These are phyloP conservation scores for Phyllotreta striolata DNA, from an alignment of 2,888 invertebrate genomes.

Conservation along the genomic window DNA sequence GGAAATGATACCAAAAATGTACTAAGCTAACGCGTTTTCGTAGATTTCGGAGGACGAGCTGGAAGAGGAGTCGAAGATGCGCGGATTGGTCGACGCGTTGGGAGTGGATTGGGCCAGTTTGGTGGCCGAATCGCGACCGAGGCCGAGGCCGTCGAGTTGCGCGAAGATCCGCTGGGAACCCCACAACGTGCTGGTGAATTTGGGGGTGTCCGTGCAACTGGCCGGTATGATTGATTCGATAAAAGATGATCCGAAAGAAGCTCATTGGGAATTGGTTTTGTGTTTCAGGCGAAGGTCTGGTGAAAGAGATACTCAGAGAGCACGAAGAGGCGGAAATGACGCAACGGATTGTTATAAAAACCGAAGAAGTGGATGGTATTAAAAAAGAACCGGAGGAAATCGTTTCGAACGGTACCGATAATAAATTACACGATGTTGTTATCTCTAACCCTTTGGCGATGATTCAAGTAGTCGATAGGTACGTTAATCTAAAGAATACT, in stretches of 20 bases:
- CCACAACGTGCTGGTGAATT: constrained; percentile 77
- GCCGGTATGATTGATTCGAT: constrained; percentile 67
- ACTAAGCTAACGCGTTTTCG: neutral
- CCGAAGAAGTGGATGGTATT: constrained; percentile 30
- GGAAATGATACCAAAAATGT: neutral
- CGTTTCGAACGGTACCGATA: constrained; percentile 17
- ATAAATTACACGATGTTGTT: constrained; percentile 43
- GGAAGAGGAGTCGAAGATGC: constrained; percentile 79
- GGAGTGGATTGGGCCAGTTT: constrained; percentile 96
- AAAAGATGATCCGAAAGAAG: neutral
- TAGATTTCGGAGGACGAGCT: constrained; percentile 86
- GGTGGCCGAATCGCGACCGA: constrained; percentile 77
- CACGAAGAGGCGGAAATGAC: constrained; percentile 53
- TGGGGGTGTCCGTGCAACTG: constrained; percentile 75
- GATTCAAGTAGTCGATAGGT: constrained; percentile 69
- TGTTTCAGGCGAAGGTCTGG: constrained; percentile 72
- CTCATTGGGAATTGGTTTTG: neutral
- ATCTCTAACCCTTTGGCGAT: constrained; percentile 66
- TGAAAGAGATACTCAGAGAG: constrained; percentile 60
- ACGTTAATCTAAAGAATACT: no score
- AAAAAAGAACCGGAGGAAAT: constrained; percentile 43
- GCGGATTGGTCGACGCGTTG: constrained; percentile 86
- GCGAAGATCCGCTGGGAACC: constrained; percentile 83
- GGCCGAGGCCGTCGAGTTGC: constrained; percentile 62
- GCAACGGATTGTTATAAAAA: constrained; percentile 41